Evolutionary conservation across 2,888 invertebrate species (phyloP), one percentile per base, ranked within the genome.

Genomic region (Pterobdella sp.): DNA sequence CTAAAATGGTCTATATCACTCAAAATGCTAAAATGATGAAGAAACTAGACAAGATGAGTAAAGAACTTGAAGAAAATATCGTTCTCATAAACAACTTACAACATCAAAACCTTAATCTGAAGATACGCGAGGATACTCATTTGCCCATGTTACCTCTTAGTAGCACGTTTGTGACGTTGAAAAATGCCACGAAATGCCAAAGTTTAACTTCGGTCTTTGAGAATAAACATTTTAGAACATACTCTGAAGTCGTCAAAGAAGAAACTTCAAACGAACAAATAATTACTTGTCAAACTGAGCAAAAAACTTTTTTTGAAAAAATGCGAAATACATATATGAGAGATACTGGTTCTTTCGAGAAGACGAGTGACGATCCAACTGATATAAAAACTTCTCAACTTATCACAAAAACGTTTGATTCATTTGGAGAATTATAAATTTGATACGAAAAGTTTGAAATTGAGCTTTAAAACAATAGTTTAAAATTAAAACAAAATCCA

Each of bases 11-110:
- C n/a, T 32, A 63, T 37, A 60, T 63, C 3, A 71, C 71, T 22
- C 56, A 52, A 10, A 71, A 52, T 36, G 60, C 71, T 26, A 71
- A 71, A 22, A 56, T 71, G 52, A 35, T 71, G 14, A 71, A 71
- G 26, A 63, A 71, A 63, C 34, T 71, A 29, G 63, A 71, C 1
- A 56, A 71, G 36, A 71, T 71, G 71, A 71, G 63, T 29, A n/a
- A n/a, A 26, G 56, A 52, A n/a, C 26, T 71, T 10, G 60, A 71
- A n/a, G 34, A 63, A 18, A 42, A 52, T 18, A 52, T 71, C 35
- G 63, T 63, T 22, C 22, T 32, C 35, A 71, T 71, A 34, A 56
- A 52, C 22, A 14, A 49, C 18, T 32, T 71, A 14, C 71, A 71
- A 36, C 71, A 71, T 34, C 22, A 63, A 32, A 71, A 71, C 65